Evolutionary conservation across 2,888 invertebrate species (phyloP).

Genomic region (Sinelater perroti): DNA sequence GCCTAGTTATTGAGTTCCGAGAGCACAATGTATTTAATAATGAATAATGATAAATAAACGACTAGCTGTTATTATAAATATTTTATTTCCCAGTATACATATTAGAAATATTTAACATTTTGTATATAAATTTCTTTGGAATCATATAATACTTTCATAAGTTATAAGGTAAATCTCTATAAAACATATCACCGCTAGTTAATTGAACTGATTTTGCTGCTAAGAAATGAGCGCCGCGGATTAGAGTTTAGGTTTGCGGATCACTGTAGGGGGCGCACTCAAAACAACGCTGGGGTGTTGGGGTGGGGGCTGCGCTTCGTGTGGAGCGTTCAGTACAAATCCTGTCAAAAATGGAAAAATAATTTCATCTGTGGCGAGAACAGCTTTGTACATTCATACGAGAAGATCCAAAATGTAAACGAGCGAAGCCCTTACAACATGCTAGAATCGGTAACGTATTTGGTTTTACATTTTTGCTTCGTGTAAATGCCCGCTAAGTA

Average conservation of each 20-base stretch:
- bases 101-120: slow-evolving; percentile 38
- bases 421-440: too few relatives aligned
- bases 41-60: slow-evolving; percentile 7
- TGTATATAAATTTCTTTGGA: slow-evolving; percentile 39
- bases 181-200: slow-evolving; percentile 30
- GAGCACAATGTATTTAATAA: too few relatives aligned
- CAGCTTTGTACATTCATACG: too few relatives aligned
- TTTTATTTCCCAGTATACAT: slow-evolving; percentile 38
- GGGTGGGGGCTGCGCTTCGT: too few relatives aligned
- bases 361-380: too few relatives aligned
- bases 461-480: not conserved
- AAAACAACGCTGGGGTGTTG: too few relatives aligned
- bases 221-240: not conserved
- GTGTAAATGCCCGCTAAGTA: slow-evolving; percentile 1
- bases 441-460: not conserved
- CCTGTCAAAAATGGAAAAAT: too few relatives aligned
- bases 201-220: slow-evolving; percentile 27
- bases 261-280: too few relatives aligned
- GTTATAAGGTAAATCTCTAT: slow-evolving; percentile 22
- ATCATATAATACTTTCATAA: slow-evolving; percentile 36
- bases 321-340: too few relatives aligned
- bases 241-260: too few relatives aligned
- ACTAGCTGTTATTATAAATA: slow-evolving; percentile 23
- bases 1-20: too few relatives aligned
- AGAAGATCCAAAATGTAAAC: too few relatives aligned